Base-by-base conservation (phyloP, 2,888 invertebrate species). In the Phalangium opilio region DNA sequence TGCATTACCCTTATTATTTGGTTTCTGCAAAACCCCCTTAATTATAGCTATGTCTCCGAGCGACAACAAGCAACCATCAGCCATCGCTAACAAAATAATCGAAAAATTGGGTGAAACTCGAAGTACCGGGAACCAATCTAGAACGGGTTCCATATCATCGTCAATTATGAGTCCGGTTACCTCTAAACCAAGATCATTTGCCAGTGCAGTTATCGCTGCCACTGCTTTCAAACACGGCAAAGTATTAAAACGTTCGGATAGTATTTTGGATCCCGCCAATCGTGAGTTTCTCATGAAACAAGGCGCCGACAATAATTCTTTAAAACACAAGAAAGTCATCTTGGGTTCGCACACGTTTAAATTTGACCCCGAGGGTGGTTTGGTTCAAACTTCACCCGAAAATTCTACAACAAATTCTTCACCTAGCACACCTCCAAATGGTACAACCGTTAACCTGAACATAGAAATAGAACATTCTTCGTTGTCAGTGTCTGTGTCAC, bases 211-310 rank as follows among this genome's bases (percentile, higher is more conserved):
- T 8, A 27, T 27, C 4, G 52, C 52, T 8, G 49, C 44, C 8
- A 48, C 45, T 39, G 36, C 52, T 1, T 52, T 52, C 40, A 43
- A 50, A 27, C 44, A 15, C 41, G 41, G 17, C 45, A 47, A 42
- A 41, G 40, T 32, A 36, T 43, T 41, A 20, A 43, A 41, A 43
- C 45, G 17, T 32, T 40, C 47, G 14, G 45, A 43, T 33, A 63
- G 63, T 40, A 66, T 67, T 27, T 54, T 66, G 40, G 63, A 62
- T 19, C 65, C 67, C 3, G 66, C 64, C 52, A 67, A 67, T 51
- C 55, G 66, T 18, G 59, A 59, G 35, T 65, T 64, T 56, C 56
- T 66, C 34, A 63, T 65, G 47, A 60, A 57, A 44, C 66, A 66
- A 51, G 64, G 63, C 5, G 17, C 35, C 11, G 14, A 19, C 5